Evolutionary conservation across 2,113 vertebrate species (phyloP), one percentile per base, ranked within the genome.

Genomic region (Anas platyrhynchos): DNA sequence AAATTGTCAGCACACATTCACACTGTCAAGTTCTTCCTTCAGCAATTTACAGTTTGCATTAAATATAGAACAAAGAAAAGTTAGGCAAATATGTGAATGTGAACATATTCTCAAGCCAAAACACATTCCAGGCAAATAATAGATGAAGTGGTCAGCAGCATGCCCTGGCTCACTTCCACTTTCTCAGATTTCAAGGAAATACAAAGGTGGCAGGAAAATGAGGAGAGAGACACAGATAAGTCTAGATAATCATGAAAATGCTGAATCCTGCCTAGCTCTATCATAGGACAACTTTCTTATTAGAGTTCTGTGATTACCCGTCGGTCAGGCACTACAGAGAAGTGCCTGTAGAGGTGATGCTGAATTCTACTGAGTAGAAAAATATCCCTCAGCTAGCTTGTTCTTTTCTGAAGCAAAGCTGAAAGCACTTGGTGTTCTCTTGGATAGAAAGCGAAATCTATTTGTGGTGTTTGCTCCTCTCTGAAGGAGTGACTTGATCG

Each of bases 371-470:
- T 56, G 38, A 78, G 34, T 11, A 91, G 59, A 88, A 94, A 80
- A 88, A 90, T 21, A 83, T 31, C 61, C 46, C 25, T 86, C 34
- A 22, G 78, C 52, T 38, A 88, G 65, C 67, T 77, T 80, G 55
- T 75, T 86, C 50, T 94, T 88, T 90, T 86, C 68, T 95, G 85
- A 90, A 90, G 62, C 72, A 86, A 91, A 90, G 63, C 7, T 1
- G 43, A 93, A 94, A 86, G 65, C 34, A 89, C 67, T 88, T 91
- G 79, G 77, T 78, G 79, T 86, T 93, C 88, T 80, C 73, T 86
- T 81, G 68, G 63, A 89, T 20, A 93, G 73, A 96, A 72, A 86
- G 65, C 91, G 56, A 1, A 5, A 89, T 87, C 55, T 88, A 77
- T 90, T 94, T 88, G 93, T 83, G 67, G 41, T 78, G 41, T 75